Percentiles rank a stretch among this genome's conserved stretches.
phyloP scores from a whole-genome alignment of 1,140 invertebrate genomes.

The Diachasma alloeum region DNA sequence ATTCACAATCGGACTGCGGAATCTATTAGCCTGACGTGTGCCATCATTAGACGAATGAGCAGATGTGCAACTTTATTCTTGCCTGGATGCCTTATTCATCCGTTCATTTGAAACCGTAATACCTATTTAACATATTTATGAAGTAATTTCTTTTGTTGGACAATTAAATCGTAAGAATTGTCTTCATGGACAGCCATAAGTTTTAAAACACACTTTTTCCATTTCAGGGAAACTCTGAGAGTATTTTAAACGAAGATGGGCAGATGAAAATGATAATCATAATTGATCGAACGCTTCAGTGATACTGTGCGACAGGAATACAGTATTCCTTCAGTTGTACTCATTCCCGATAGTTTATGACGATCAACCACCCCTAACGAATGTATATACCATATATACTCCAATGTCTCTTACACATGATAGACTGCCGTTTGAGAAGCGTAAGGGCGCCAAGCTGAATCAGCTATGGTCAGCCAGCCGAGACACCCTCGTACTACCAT shows the following conservation, averaged over 20 bases:
- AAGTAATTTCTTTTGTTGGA: not conserved
- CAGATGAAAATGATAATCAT: not conserved
- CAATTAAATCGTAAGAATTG: not conserved
- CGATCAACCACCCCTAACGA: conserved; percentile 14
- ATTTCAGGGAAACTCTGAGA: not conserved
- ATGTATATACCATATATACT: not conserved
- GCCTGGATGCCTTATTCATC: not conserved
- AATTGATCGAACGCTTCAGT: not conserved
- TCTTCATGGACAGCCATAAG: not conserved
- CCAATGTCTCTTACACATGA: conserved; percentile 44
- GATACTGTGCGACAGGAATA: not conserved
- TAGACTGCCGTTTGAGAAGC: conserved; percentile 41
- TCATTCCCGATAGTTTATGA: not conserved
- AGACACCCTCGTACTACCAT: conserved; percentile 39
- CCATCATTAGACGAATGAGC: not conserved
- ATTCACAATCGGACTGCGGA: conserved; percentile 58
- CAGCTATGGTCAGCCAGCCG: conserved; percentile 51
- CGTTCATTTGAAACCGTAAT: not conserved
- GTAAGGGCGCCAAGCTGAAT: conserved; percentile 55
- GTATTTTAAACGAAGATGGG: not conserved
- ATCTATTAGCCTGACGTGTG: conserved; percentile 52
- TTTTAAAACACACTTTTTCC: not conserved
- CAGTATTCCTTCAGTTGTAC: too few species aligned
- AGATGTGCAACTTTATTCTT: not conserved
- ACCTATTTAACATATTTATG: not conserved